These are phyloP conservation scores for Microdon myrmicae DNA, from an alignment of 2,888 invertebrate species.

Conservation along the genomic window DNA sequence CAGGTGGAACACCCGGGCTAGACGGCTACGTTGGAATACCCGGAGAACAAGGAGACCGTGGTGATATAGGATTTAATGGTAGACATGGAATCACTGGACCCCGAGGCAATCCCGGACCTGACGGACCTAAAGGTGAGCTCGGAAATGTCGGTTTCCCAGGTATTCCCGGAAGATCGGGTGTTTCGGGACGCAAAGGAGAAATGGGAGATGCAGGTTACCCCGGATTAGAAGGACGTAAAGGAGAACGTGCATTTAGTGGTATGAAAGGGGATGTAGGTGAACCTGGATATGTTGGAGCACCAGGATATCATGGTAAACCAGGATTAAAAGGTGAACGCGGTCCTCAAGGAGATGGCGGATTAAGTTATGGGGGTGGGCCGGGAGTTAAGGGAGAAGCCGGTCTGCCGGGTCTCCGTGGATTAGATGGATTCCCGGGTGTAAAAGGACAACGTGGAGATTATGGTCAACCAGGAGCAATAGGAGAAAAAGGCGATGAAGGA, in stretches of 20 bases:
- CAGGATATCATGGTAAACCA: constrained; percentile 60
- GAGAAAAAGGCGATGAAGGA: constrained; percentile 68
- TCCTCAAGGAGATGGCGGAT: constrained; percentile 71
- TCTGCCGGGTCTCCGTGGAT: constrained; percentile 69
- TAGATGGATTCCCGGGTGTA: constrained; percentile 68
- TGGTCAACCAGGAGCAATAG: constrained; percentile 72
- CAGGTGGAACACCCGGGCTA: constrained; percentile 55
- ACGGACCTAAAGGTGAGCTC: constrained; percentile 61
- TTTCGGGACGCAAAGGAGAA: constrained; percentile 60
- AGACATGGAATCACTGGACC: constrained; percentile 59
- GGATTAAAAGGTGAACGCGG: constrained; percentile 71
- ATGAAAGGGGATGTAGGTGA: constrained; percentile 73
- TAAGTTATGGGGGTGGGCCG: constrained; percentile 66
- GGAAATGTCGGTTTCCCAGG: constrained; percentile 61
- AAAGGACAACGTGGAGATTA: constrained; percentile 66
- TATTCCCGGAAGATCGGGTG: constrained; percentile 57
- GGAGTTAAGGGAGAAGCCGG: constrained; percentile 75
- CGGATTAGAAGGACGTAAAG: constrained; percentile 64
- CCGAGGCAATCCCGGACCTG: constrained; percentile 65
- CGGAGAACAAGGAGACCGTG: constrained; percentile 67
- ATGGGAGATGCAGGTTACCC: constrained; percentile 57
- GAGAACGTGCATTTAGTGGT: constrained; percentile 73
- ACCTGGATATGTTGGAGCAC: constrained; percentile 67
- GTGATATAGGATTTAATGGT: constrained; percentile 71
- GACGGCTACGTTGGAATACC: constrained; percentile 60